These are phyloP conservation scores for Euspilapteryx auroguttella DNA, from an alignment of 2,888 invertebrate species.

Conservation along the genomic window DNA sequence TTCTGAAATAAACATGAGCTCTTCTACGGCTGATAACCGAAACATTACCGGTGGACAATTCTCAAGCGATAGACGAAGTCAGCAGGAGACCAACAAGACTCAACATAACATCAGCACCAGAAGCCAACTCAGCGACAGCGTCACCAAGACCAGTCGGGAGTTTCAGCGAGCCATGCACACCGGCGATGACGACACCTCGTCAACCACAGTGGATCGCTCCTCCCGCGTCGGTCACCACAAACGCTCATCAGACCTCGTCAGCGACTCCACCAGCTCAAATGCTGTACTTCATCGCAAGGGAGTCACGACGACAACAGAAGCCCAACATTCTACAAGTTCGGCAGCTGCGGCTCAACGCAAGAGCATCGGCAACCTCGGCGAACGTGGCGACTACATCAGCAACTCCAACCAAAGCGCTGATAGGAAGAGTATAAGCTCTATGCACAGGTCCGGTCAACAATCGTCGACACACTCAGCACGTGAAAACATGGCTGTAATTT, in stretches of 20 bases:
- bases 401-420: slow-evolving; percentile 70
- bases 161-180: slow-evolving; percentile 56
- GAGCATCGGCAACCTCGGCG: slow-evolving; percentile 78
- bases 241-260: slow-evolving; percentile 73
- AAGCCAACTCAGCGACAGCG: slow-evolving; percentile 43
- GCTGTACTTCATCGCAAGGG: slow-evolving; percentile 79
- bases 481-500: slow-evolving; percentile 48
- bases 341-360: slow-evolving; percentile 79
- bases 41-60: neutral
- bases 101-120: slow-evolving; percentile 12
- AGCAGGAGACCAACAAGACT: slow-evolving; percentile 13
- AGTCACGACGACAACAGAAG: slow-evolving; percentile 68
- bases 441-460: slow-evolving; percentile 78
- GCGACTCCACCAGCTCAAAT: slow-evolving; percentile 74
- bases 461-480: too few relatives aligned
- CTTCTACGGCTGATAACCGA: neutral
- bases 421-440: slow-evolving; percentile 75
- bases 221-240: slow-evolving; percentile 63
- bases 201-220: slow-evolving; percentile 21
- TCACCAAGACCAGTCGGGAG: slow-evolving; percentile 54
- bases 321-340: slow-evolving; percentile 70
- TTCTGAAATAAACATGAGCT: neutral
- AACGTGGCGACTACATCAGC: slow-evolving; percentile 69
- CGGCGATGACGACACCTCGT: slow-evolving; percentile 16
- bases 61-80: too few relatives aligned